Evolutionary conservation across 2,888 invertebrate genomes (phyloP), one percentile per base, ranked within the genome.

Genomic region (Orthonevra nobilis): DNA sequence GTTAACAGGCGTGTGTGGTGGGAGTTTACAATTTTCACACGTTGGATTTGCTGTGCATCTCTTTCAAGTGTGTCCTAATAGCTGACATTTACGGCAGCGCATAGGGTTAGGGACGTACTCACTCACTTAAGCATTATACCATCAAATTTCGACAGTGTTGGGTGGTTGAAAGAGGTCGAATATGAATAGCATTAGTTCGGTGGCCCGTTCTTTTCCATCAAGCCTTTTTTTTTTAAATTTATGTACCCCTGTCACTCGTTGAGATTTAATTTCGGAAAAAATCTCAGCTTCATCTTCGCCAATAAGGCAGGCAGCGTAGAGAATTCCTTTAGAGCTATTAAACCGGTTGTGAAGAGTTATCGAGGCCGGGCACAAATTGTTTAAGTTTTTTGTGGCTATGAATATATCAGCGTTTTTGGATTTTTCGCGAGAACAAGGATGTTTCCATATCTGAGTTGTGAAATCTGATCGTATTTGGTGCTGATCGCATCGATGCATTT

Each of bases 401-500:
- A 50, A 50, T 34, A 17, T 50, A 9, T 32, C 19, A 19, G 17
- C 32, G 5, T 4, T 5, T 3, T 23, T 5, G 3, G 23, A 23
- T 23, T 23, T 23, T 23, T 23, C 5, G 44, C 34, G n/a, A 50
- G 19, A 7, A 26, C 34, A 10, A 48, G 17, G 19, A 48, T 30
- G 15, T n/a, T 48, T 4, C 48, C 48, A n/a, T 48, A 28, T 28
- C 46, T 30, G 4, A 48, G 32, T 48, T 30, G 48, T 19, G 48
- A 30, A 3, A 48, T 32, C 6, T 32, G 30, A 3, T 23, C 23
- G 5, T 23, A 23, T 23, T 48, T 84, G 82, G 2, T 85, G n/a
- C n/a, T n/a, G n/a, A n/a, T n/a, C n/a, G n/a, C n/a, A n/a, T n/a
- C n/a, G n/a, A n/a, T n/a, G n/a, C n/a, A n/a, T n/a, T n/a, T n/a